Evolutionary conservation across 1,140 invertebrate genomes (phyloP), one percentile per base, ranked within the genome.

Genomic region (Alviniconcha marisindica): DNA sequence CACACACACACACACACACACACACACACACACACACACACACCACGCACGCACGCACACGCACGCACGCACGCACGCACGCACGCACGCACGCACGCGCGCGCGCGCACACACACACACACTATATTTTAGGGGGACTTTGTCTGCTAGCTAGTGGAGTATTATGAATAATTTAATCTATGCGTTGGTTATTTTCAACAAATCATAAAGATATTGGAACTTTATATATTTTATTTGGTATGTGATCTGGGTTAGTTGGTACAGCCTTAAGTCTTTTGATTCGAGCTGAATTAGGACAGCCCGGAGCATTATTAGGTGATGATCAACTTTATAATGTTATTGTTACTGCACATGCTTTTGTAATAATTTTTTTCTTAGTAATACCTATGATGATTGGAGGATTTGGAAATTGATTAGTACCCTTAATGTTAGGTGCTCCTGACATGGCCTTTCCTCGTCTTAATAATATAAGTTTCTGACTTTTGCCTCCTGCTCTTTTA

Each of bases 351-450:
- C 96, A 96, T 94, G 96, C 95, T 84, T 96, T 96, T 93, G 90
- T 96, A 87, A 96, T 96, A 95, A 96, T 96, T 95, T 96, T 96
- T 93, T 96, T 96, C 94, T 95, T 96, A 94, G 95, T 96, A 84
- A 96, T 96, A 94, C 96, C 95, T 76, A 94, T 95, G 92, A 94
- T 96, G 94, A 95, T 96, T 94, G 96, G 96, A 69, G 96, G 96
- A 87, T 96, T 96, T 94, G 96, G 96, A 86, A 96, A 96, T 93
- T 96, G 95, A 94, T 92, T 96, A 92, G 92, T 96, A 5, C 96
- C 96, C 56, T 90, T 96, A 93, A 96, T 96, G 94, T 83, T 96
- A 87, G 95, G 95, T 85, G 94, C 94, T 0, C 95, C 95, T 24
- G 96, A 96, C 95, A 96, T 96, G 94, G 95, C 95, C 10, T 96